These are phyloP conservation scores for Phengaris arion DNA, from an alignment of 2,888 invertebrate species.

Conservation along the genomic window DNA sequence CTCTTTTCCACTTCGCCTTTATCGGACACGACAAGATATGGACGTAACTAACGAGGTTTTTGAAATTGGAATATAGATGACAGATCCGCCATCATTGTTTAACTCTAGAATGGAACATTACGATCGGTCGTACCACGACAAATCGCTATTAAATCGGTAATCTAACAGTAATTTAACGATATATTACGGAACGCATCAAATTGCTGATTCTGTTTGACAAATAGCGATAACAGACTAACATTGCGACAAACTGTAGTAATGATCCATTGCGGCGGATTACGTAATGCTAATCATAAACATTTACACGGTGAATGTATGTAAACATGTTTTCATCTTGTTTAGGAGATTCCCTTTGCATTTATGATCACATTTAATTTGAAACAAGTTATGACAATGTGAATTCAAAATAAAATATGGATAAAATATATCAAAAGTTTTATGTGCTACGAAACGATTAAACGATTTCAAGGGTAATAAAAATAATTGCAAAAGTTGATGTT, in stretches of 20 bases:
- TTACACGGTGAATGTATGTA: constrained; percentile 4
- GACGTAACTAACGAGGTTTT: neutral
- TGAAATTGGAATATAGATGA: neutral
- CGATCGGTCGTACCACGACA: neutral
- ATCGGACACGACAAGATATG: neutral
- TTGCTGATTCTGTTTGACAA: constrained; percentile 19
- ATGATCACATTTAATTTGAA: neutral
- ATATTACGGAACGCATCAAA: constrained; percentile 15
- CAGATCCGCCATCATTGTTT: constrained; percentile 31
- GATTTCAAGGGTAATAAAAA: neutral
- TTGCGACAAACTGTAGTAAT: constrained; percentile 17
- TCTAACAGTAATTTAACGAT: constrained; percentile 17
- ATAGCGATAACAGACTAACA: constrained; percentile 18
- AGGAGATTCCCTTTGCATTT: neutral
- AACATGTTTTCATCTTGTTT: neutral
- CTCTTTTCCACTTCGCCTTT: too few species aligned
- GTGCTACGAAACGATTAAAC: neutral
- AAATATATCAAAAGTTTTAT: neutral
- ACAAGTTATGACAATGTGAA: neutral
- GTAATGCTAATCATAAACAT: constrained; percentile 8
- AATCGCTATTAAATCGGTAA: constrained; percentile 13
- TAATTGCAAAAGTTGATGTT: neutral
- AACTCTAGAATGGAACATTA: constrained; percentile 21
- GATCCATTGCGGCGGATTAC: neutral
- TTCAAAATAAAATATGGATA: neutral